Conservation (phyloP, 2,797 vertebrate genomes). For the Natrix natrix region DNA sequence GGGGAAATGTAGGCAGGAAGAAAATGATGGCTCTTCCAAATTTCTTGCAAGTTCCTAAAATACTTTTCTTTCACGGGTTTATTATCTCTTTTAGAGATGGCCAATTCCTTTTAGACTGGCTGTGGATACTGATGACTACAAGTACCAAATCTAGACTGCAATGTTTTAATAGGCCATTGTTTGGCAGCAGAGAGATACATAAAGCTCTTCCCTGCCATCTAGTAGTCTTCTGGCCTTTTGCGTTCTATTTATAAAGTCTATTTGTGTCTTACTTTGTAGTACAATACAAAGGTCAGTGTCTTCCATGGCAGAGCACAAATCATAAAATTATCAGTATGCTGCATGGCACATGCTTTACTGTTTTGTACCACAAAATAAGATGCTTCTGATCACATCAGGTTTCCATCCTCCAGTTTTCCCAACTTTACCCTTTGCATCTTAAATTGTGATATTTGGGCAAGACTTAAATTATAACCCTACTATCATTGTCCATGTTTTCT, state of each 20-base stretch:
- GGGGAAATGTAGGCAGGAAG: background rate
- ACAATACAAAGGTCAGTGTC: background rate
- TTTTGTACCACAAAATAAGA: background rate
- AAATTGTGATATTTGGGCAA: background rate
- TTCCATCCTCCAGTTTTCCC: background rate
- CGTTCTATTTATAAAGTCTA: background rate
- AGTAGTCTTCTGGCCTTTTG: background rate
- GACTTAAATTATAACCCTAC: background rate
- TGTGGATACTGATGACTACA: background rate
- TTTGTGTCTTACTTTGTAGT: background rate
- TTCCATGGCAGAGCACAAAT: background rate
- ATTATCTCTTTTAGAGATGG: background rate
- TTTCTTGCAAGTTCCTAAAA: background rate
- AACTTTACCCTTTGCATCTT: background rate
- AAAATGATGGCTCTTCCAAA: too few relatives aligned
- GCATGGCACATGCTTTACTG: background rate
- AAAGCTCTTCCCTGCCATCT: background rate
- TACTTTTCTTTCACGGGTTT: background rate
- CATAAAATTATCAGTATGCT: background rate
- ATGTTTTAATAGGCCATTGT: background rate
- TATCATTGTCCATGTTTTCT: background rate
- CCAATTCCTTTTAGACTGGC: background rate
- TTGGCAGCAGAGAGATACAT: background rate
- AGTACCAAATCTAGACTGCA: background rate
- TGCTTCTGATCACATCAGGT: background rate